These are phyloP conservation scores for Iphiclides podalirius DNA, from an alignment of 2,888 invertebrate species.

Conservation along the genomic window DNA sequence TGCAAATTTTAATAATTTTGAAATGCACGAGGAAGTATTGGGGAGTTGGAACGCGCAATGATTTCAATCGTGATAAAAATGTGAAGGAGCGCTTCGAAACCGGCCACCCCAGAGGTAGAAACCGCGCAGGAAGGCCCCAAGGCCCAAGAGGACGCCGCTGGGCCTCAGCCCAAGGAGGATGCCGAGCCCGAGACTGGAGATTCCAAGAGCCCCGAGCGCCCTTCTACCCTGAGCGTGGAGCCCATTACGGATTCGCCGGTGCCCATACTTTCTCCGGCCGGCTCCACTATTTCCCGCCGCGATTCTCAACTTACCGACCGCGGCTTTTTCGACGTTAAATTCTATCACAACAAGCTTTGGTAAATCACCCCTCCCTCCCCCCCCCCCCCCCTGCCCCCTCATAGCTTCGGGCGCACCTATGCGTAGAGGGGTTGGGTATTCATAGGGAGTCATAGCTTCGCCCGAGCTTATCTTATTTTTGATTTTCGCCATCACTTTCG, in stretches of 20 bases:
- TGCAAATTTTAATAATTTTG: no score
- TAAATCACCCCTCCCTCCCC: slow-evolving; percentile 58
- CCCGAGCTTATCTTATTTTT: no score
- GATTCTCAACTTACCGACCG: slow-evolving; percentile 79
- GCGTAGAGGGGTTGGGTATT: neutral
- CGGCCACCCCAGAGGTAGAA: slow-evolving; percentile 14
- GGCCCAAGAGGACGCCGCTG: neutral
- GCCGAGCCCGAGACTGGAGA: slow-evolving; percentile 7
- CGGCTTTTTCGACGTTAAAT: slow-evolving; percentile 87
- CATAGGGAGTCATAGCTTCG: no score
- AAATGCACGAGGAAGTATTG: no score
- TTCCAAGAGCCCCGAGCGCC: slow-evolving; percentile 34
- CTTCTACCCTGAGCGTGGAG: slow-evolving; percentile 37
- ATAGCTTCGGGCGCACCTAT: no score
- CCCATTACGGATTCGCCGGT: slow-evolving; percentile 25
- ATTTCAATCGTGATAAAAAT: neutral
- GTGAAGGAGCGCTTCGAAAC: slow-evolving; percentile 26
- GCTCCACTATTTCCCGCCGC: slow-evolving; percentile 39
- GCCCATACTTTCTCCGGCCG: slow-evolving; percentile 34
- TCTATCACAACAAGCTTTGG: slow-evolving; percentile 89
- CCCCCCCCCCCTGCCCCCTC: no score
- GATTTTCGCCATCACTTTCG: no score
- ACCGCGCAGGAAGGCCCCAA: neutral
- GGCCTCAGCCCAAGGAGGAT: neutral
- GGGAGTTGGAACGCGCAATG: neutral